Evolutionary conservation across 1,140 invertebrate species (phyloP).

Genomic region (Conus betulinus): DNA sequence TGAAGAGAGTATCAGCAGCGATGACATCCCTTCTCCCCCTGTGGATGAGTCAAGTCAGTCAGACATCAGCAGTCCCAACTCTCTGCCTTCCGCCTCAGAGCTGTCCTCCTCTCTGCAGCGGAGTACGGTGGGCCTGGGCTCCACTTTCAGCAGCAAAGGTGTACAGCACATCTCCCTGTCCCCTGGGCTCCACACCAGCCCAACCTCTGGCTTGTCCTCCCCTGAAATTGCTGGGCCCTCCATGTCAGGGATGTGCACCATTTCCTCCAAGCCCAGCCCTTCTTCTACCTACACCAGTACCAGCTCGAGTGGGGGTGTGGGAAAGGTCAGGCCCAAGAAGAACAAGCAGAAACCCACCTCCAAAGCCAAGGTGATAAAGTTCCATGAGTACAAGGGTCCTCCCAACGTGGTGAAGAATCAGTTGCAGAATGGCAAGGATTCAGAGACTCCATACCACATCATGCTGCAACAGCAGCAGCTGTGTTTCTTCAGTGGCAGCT

Average conservation of each 20-base stretch:
- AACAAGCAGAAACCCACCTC: constrained; percentile 87
- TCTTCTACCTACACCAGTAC: constrained; percentile 34
- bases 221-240: constrained; percentile 13
- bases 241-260: background rate
- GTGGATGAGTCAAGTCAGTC: constrained; percentile 66
- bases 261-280: background rate
- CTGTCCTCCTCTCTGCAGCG: constrained; percentile 45
- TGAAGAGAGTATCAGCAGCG: constrained; percentile 89
- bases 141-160: constrained; percentile 13
- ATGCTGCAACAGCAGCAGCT: constrained; percentile 95
- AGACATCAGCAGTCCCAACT: constrained; percentile 66
- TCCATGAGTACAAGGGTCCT: constrained; percentile 98
- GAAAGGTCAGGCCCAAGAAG: constrained; percentile 83
- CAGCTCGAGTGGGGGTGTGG: constrained; percentile 47
- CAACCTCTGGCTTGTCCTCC: background rate
- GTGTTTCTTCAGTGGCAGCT: constrained; percentile 90
- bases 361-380: constrained; percentile 92
- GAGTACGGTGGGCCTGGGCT: constrained; percentile 28
- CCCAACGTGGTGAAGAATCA: constrained; percentile 88
- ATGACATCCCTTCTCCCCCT: constrained; percentile 71
- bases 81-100: constrained; percentile 55
- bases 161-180: constrained; percentile 24
- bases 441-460: constrained; percentile 92
- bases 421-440: constrained; percentile 30
- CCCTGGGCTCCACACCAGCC: background rate